These are phyloP conservation scores for Sycophila sp. DNA, from an alignment of 1,140 invertebrate genomes.

Conservation along the genomic window DNA sequence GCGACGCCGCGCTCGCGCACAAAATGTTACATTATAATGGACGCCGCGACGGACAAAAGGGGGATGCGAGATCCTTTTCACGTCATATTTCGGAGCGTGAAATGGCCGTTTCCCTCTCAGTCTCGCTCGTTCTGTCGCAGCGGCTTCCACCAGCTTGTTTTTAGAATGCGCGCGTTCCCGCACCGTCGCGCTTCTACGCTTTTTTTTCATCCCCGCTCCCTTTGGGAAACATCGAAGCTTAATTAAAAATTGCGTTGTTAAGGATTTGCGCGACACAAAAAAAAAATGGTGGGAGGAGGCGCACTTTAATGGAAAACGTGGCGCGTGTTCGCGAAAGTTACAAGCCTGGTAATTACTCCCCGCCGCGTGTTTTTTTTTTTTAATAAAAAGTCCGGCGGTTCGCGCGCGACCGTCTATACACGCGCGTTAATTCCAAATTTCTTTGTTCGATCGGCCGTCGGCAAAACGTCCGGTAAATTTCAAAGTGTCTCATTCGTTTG, in stretches of 20 bases:
- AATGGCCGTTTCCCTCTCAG: constrained; percentile 21
- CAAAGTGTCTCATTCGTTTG: no score
- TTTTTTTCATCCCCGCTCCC: no score
- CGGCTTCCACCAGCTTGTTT: constrained; percentile 9
- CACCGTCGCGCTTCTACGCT: background rate
- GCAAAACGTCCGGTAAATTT: no score
- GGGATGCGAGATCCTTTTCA: constrained; percentile 10
- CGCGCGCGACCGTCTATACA: no score
- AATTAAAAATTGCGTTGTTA: constrained; percentile 32
- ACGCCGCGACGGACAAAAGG: constrained; percentile 12
- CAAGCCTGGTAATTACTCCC: no score
- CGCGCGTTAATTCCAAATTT: no score
- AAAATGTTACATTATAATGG: constrained; percentile 39
- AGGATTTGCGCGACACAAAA: background rate
- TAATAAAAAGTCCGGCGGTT: background rate
- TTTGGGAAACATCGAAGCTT: constrained; percentile 27
- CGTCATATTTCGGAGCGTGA: constrained; percentile 30
- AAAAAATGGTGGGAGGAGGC: no score
- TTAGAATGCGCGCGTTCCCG: constrained; percentile 5
- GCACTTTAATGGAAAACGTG: no score
- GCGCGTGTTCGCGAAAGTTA: no score
- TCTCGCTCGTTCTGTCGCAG: background rate
- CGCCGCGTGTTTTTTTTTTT: background rate
- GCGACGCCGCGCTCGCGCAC: constrained; percentile 1
- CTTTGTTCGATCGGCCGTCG: no score